phyloP scores from a whole-genome alignment of 2,888 invertebrate genomes.

The Pristionchus entomophagus region DNA sequence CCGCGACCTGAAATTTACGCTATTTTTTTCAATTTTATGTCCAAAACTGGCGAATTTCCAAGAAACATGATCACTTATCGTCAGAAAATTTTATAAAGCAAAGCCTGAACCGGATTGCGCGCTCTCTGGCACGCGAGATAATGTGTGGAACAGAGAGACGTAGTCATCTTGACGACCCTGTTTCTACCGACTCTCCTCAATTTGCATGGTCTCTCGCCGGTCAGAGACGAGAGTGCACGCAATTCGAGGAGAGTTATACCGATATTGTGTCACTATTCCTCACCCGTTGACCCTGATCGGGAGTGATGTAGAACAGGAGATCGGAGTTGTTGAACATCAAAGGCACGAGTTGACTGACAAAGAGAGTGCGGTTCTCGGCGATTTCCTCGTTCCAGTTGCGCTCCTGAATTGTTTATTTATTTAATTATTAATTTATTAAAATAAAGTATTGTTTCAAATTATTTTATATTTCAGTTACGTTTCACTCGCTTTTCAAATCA shows the following conservation, averaged over 20 bases:
- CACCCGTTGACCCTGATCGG: slow-evolving; percentile 62
- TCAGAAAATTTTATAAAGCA: too few species aligned
- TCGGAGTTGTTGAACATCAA: slow-evolving; percentile 71
- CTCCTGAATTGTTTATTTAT: slow-evolving; percentile 35
- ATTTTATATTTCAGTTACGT: not conserved
- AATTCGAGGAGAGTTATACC: too few species aligned
- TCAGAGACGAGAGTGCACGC: too few species aligned
- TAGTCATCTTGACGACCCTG: too few species aligned
- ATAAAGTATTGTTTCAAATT: not conserved
- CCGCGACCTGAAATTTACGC: slow-evolving; percentile 53
- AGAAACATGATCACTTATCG: too few species aligned
- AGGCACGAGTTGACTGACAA: slow-evolving; percentile 65
- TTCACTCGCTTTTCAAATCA: not conserved
- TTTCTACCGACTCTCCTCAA: too few species aligned
- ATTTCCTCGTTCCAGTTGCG: slow-evolving; percentile 48
- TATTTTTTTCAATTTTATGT: too few species aligned
- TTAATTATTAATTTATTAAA: not conserved
- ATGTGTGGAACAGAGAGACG: too few species aligned
- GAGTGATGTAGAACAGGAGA: slow-evolving; percentile 67
- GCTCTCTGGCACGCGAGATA: too few species aligned
- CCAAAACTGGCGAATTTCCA: too few species aligned
- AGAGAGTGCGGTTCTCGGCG: slow-evolving; percentile 59
- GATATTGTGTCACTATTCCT: too few species aligned
- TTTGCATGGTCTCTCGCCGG: not conserved
- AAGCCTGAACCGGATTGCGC: too few species aligned